Base-by-base conservation (phyloP, 2,888 invertebrate genomes). In the Mythimna loreyi region DNA sequence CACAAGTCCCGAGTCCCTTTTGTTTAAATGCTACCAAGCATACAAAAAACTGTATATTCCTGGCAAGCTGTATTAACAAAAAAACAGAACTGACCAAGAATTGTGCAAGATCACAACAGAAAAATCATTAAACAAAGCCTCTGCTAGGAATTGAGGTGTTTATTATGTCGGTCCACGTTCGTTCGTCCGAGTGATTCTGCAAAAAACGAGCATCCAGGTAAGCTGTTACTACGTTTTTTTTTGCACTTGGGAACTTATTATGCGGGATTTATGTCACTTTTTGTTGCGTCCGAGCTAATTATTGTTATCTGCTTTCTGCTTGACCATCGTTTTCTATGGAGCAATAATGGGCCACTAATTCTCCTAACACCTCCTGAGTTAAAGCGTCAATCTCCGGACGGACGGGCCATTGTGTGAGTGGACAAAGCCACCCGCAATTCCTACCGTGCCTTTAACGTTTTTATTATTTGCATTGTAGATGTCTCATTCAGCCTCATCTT, bases 221-320 rank as follows among this genome's bases (percentile, higher is more conserved):
- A 94, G 92, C 86, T 90, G 87, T 89, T 87, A 85, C 87, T 84
- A 80, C 80, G 85, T 85, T 92, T 95, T 94, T 58, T 94, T 94
- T 92, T 91, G 90, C 83, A 87, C 84, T 83, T 83, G 83, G 87
- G 91, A 91, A 92, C 93, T 95, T 95, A 96, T 95, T 95, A 95
- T 95, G 93, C 92, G 91, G 94, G 94, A 96, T 96, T 95, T 95
- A 95, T 96, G 95, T 94, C 95, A 94, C 92, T 96, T 96, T 96
- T 95, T 95, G 93, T 92, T 86, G 85, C 87, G 92, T 94, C 92
- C 92, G 83, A 94, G 90, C 94, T 95, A 96, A 96, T 96, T 95
- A 95, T 95, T 96, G 94, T 95, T 96, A 96, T 95, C 96, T 93
- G 85, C 90, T 92, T 92, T 92, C 92, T 91, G 93, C 92, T 93